Conservation (phyloP, 2,113 vertebrate species). For the Ondatra zibethicus region DNA sequence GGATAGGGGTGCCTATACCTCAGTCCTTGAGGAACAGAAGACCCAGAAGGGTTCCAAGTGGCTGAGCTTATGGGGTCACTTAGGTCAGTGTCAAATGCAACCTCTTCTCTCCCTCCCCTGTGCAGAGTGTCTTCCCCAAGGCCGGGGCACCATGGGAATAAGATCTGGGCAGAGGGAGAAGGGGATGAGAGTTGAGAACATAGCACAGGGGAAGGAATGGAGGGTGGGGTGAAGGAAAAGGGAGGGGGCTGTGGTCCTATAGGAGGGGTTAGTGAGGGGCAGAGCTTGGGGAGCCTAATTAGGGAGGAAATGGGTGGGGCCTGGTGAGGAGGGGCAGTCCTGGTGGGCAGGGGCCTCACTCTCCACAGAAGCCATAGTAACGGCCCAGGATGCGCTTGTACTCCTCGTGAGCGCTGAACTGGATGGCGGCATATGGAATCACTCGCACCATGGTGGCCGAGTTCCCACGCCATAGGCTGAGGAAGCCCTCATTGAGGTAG, state of each 20-base stretch:
- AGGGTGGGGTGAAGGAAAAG: not conserved
- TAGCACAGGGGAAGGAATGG: not conserved
- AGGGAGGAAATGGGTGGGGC: not conserved
- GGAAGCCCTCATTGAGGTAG: slow-evolving; percentile 95
- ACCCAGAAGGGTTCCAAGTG: not conserved
- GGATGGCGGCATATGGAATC: slow-evolving; percentile 97
- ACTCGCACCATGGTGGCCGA: slow-evolving; percentile 99
- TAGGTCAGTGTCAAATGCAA: not conserved
- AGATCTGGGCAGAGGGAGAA: not conserved
- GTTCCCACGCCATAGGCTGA: slow-evolving; percentile 98
- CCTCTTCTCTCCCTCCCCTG: not conserved
- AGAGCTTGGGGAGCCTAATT: not conserved
- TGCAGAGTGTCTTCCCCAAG: not conserved
- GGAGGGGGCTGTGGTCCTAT: not conserved
- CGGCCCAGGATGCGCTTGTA: slow-evolving; percentile 94
- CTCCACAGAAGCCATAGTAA: slow-evolving; percentile 95
- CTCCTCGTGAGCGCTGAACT: slow-evolving; percentile 98
- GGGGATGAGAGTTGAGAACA: not conserved
- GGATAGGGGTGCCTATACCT: not conserved
- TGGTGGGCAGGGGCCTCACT: slow-evolving; percentile 86
- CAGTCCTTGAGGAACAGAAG: too few species aligned
- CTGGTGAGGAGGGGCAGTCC: not conserved
- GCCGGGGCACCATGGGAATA: not conserved
- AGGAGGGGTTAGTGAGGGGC: not conserved
- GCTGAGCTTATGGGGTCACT: not conserved